Base-by-base conservation (phyloP, 2,797 vertebrate genomes). In the Rhabdophis nuchalis region DNA sequence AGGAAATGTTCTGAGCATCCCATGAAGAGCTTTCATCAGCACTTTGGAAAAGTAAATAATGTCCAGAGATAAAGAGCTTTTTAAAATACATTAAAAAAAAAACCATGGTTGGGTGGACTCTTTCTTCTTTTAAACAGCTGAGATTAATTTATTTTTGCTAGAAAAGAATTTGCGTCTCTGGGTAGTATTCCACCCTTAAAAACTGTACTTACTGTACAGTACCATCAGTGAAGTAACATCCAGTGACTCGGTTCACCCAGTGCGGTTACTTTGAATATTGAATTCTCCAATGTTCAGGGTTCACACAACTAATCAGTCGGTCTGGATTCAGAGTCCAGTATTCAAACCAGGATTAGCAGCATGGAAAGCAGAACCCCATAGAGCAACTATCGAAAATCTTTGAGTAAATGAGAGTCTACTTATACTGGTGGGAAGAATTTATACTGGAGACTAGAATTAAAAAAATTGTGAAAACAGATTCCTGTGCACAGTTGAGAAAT, bases 41-140 rank as follows among this genome's bases (percentile, higher is more conserved):
- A 95, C 94, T 95, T 95, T 92, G 92, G 90, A 91, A 96, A 96
- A 92, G 95, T 96, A 97, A 97, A 97, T 95, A 97, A 97, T 97
- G 94, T 1, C 0, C 23, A 32, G 0, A 9, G 92, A 23, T 92
- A 89, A 92, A 91, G 87, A 94, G 82, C 92, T 94, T 29, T 86
- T 85, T 87, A 2, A 82, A 82, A 82, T 36, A 46, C 77, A 82
- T 60, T 25, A n/a, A 50, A 86, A 87, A n/a, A 56, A n/a, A 57
- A 57, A 6, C 18, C 23, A 23, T 29, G 27, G 16, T 29, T n/a
- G 16, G 50, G 9, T 12, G 9, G 32, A 20, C 77, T 54, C 72
- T 87, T 10, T 93, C 58, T 90, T 94, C 91, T 94, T 93, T 88
- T 1, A 20, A 85, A 91, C 4, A 1, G 89, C 53, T 89, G 36